phyloP scores from a whole-genome alignment of 2,888 invertebrate genomes.

The Neoaliturus tenellus region DNA sequence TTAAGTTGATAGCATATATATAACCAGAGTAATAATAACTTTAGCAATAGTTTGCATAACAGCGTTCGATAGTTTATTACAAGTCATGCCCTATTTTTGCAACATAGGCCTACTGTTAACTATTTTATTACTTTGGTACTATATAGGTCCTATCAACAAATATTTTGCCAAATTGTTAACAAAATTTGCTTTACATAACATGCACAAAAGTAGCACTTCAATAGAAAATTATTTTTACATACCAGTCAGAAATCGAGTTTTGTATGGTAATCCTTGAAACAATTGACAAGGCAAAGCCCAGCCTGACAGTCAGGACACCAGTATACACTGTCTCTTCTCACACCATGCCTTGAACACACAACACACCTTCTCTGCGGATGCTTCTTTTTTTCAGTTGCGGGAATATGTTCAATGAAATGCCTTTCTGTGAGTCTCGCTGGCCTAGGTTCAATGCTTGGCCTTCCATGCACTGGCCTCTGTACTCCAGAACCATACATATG shows the following conservation, averaged over 20 bases:
- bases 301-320: slow-evolving; percentile 48
- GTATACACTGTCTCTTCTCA: slow-evolving; percentile 32
- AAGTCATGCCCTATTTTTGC: too few relatives aligned
- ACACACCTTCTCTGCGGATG: slow-evolving; percentile 31
- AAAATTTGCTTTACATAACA: too few relatives aligned
- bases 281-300: slow-evolving; percentile 1
- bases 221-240: background rate
- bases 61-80: too few relatives aligned
- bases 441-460: slow-evolving; percentile 17
- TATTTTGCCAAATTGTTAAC: too few relatives aligned
- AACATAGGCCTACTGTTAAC: too few relatives aligned
- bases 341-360: slow-evolving; percentile 10
- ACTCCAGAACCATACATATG: background rate
- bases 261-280: slow-evolving; percentile 34
- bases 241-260: slow-evolving; percentile 5
- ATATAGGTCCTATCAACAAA: too few relatives aligned
- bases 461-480: slow-evolving; percentile 1
- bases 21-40: too few relatives aligned
- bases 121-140: too few relatives aligned
- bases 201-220: too few relatives aligned
- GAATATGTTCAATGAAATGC: slow-evolving; percentile 43
- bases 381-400: slow-evolving; percentile 26
- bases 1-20: too few relatives aligned
- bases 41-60: too few relatives aligned
- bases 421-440: slow-evolving; percentile 19